Evolutionary conservation across 2,797 vertebrate genomes (phyloP), one percentile per base, ranked within the genome.

Genomic region (Bryconaethiops microstoma): DNA sequence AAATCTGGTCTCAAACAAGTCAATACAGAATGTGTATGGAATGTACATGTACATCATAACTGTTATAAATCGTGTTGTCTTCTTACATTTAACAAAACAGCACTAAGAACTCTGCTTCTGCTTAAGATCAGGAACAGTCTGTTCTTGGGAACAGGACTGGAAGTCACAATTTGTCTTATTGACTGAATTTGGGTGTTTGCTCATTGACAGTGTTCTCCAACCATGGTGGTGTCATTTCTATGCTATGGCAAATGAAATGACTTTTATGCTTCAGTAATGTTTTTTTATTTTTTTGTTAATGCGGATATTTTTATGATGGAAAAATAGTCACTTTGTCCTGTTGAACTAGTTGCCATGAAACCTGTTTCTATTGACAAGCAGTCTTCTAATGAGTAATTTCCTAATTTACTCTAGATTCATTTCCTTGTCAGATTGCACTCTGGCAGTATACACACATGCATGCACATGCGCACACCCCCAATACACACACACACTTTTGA

Each of bases 361-460:
- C 42, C 42, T 69, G 64, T 48, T 69, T 69, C n/a, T 48, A 39
- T 74, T 75, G 72, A 73, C 50, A 67, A 63, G 60, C 23, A 63
- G 50, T 54, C 45, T 74, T 67, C 39, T 39, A 59, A 8, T 48
- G 45, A 8, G 45, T 8, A 8, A 48, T 10, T 48, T 48, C 12
- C 5, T 48, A 71, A 76, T 83, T 83, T 83, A 40, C 67, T 74
- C 50, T 52, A 65, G 74, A 83, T 77, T 74, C 42, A 73, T 67
- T 77, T 74, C 74, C 50, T 25, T 75, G 40, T 48, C 35, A 45
- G 67, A 74, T 7, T n/a, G 29, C 29, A 29, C 29, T 29, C 29
- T 29, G 35, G 35, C 35, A 35, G 48, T 16, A 13, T 52, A 52
- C 13, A 52, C 13, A 52, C 13, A 52, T 50, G 10, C 10, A 50